Base-by-base conservation (phyloP, 2,888 invertebrate species). In the Ochropacha duplaris region DNA sequence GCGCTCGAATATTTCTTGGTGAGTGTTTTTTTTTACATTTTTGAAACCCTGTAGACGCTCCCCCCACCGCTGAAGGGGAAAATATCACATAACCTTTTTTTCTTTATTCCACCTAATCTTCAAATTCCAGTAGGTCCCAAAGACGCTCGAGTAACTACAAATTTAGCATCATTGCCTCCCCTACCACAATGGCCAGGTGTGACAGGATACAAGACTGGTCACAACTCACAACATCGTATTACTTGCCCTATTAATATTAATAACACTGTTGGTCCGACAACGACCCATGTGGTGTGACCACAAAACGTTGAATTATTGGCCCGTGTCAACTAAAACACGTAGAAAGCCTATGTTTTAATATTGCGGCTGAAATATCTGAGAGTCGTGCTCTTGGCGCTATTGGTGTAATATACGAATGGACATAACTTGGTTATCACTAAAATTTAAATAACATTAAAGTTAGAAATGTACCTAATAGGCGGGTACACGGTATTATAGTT, bases 201-300 rank as follows among this genome's bases (percentile, higher is more conserved):
- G 66, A 64, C 77, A 73, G 79, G 75, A 77, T 75, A 67, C 70
- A 67, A 68, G 64, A 64, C 66, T 63, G 69, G 64, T 65, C 44
- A 44, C 44, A 39, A 39, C 39, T 39, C 67, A 68, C 58, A 71
- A 69, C 69, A 64, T 67, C 57, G 66, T 60, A 64, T 66, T 68
- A 64, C 55, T 56, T 49, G 57, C 56, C 60, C 60, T 69, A 78
- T 76, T 70, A 74, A 75, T 78, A 78, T 73, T 71, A 70, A 81
- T 78, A 72, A 66, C 67, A 67, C 55, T 57, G 55, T 64, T 54
- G 57, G 58, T 55, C 50, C 64, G 59, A 64, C 62, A 58, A 58
- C 61, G 50, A 58, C 55, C 57, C 62, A 31, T 31, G 70, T 65
- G 65, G 55, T 58, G 61, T 67, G 69, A 64, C 72, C 68, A 73